Conservation (phyloP, 2,888 invertebrate genomes). For the Allygus modestus region DNA sequence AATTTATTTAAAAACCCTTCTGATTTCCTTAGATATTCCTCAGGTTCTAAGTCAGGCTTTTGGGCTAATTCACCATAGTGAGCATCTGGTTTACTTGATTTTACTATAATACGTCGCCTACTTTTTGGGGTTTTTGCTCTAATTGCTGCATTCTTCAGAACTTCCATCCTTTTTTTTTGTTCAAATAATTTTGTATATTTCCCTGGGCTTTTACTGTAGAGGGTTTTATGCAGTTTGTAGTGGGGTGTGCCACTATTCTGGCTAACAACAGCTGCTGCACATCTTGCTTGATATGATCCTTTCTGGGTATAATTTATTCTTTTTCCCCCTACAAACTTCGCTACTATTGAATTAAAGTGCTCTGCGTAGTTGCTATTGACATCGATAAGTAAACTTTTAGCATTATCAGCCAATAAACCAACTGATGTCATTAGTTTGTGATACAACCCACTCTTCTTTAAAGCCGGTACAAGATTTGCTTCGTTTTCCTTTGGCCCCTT, state of each 20-base stretch:
- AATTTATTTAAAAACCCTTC: not conserved
- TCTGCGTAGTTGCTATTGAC: not conserved
- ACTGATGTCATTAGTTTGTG: no score
- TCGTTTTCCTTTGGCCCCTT: no score
- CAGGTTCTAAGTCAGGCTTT: not conserved
- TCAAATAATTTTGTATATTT: not conserved
- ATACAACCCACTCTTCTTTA: no score
- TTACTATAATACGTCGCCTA: no score
- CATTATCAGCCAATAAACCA: no score
- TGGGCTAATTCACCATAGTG: not conserved
- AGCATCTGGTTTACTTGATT: not conserved
- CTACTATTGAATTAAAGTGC: constrained; percentile 30
- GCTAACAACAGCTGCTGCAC: constrained; percentile 53
- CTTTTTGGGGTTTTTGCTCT: no score
- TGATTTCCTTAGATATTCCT: not conserved
- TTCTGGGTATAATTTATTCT: constrained; percentile 39
- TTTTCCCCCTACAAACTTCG: constrained; percentile 34
- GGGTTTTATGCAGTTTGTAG: constrained; percentile 33
- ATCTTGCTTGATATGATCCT: constrained; percentile 11
- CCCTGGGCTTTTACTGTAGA: constrained; percentile 24
- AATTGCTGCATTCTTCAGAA: no score
- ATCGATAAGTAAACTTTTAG: no score
- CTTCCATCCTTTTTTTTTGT: not conserved
- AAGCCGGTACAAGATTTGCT: no score
- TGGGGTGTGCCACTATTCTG: constrained; percentile 3